Conservation (phyloP, 2,113 vertebrate genomes). For the Mustelus asterias region DNA sequence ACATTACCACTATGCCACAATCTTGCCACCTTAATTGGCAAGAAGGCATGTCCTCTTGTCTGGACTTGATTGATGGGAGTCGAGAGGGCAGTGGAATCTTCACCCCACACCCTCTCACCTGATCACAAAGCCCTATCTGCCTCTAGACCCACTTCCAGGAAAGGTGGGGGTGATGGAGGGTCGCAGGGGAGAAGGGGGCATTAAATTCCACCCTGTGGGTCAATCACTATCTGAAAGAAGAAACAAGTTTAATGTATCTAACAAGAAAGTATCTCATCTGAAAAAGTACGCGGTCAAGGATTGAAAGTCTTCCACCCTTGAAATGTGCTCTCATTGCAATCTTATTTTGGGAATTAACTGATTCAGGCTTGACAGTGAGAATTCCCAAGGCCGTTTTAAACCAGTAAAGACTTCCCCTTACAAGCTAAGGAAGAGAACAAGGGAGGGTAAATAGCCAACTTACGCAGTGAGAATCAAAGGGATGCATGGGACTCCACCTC, state of each 20-base stretch:
- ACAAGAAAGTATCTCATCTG: background rate
- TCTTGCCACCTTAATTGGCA: too few species aligned
- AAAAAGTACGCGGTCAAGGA: background rate
- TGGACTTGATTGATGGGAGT: too few species aligned
- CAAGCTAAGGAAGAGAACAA: background rate
- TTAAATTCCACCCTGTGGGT: background rate
- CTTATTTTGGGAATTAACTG: background rate
- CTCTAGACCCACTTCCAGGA: too few species aligned
- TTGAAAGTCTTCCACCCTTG: background rate
- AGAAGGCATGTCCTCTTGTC: too few species aligned
- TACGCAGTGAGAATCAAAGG: background rate
- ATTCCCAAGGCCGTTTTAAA: background rate
- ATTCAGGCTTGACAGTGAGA: background rate
- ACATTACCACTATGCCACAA: too few species aligned
- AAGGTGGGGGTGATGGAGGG: too few species aligned
- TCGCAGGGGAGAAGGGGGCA: too few species aligned
- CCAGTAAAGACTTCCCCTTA: background rate
- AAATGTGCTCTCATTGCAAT: background rate
- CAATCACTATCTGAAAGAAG: background rate
- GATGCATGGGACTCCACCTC: background rate
- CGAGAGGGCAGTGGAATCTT: too few species aligned
- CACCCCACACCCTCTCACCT: too few species aligned
- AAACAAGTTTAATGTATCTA: background rate
- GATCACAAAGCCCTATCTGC: too few species aligned
- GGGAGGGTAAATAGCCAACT: background rate